Conservation (phyloP, 2,113 vertebrate species). For the Cranoglanis bouderius region DNA sequence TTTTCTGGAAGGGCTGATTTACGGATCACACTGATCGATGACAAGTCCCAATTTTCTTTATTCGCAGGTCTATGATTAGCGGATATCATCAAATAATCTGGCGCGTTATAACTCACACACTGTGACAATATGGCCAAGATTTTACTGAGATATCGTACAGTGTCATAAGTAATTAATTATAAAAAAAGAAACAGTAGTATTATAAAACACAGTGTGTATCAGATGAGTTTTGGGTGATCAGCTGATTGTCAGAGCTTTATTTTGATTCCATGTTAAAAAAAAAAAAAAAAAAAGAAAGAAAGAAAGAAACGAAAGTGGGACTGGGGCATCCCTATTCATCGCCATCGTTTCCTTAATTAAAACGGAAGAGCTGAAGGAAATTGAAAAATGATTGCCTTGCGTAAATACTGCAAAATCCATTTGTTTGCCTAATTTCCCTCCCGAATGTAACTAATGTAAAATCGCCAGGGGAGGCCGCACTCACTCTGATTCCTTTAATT, state of each 20-base stretch:
- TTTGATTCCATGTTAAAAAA: not conserved
- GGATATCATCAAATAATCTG: no score
- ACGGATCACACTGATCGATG: not conserved
- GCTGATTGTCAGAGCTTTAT: not conserved
- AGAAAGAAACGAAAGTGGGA: not conserved
- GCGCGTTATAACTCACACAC: not conserved
- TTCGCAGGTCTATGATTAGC: no score
- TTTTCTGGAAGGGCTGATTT: not conserved
- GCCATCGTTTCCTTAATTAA: constrained; percentile 1
- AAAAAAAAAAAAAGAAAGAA: not conserved
- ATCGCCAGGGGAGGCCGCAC: constrained; percentile 36
- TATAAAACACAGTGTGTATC: not conserved
- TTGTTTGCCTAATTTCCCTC: constrained; percentile 35
- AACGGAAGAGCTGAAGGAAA: constrained; percentile 16
- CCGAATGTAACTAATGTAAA: constrained; percentile 40
- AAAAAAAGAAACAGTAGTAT: not conserved
- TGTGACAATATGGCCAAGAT: not conserved
- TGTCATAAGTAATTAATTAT: not conserved
- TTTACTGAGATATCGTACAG: not conserved
- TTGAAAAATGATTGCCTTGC: constrained; percentile 32
- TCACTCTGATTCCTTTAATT: constrained; percentile 50
- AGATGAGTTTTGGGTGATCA: not conserved
- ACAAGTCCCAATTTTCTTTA: not conserved
- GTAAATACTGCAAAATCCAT: constrained; percentile 34
- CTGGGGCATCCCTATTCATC: not conserved